These are phyloP conservation scores for Gymnopithys bicolor DNA, from an alignment of 2,797 vertebrate species.

Conservation along the genomic window DNA sequence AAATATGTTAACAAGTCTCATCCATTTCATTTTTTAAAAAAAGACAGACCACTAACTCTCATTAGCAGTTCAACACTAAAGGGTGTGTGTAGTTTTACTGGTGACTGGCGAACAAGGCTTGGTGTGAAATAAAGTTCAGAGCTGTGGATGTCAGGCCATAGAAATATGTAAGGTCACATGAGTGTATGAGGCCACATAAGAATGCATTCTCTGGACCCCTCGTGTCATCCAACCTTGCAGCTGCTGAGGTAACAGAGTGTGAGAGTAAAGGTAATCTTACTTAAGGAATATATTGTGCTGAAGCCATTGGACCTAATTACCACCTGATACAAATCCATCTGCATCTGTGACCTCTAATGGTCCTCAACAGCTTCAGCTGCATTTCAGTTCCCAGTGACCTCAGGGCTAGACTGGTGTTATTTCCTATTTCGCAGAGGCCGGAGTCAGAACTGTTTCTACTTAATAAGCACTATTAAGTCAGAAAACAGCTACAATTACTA, in stretches of 20 bases:
- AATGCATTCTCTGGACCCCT: background rate
- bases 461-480: background rate
- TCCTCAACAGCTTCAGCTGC: background rate
- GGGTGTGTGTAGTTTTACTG: conserved; percentile 29
- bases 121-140: conserved; percentile 59
- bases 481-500: background rate
- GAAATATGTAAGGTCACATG: background rate
- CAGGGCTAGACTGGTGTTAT: background rate
- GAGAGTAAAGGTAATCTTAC: background rate
- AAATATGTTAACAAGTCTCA: conserved; percentile 64
- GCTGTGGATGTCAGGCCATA: background rate
- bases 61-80: conserved; percentile 37
- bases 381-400: background rate
- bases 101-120: conserved; percentile 19
- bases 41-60: conserved; percentile 42
- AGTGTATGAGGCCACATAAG: background rate
- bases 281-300: background rate
- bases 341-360: background rate
- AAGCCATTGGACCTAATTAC: background rate
- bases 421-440: background rate
- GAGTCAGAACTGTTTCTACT: conserved; percentile 8
- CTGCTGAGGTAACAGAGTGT: background rate
- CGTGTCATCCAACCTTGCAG: background rate
- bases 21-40: conserved; percentile 32
- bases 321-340: conserved; percentile 13